phyloP scores from a whole-genome alignment of 2,113 vertebrate genomes.

The Cichladusa arquata region DNA sequence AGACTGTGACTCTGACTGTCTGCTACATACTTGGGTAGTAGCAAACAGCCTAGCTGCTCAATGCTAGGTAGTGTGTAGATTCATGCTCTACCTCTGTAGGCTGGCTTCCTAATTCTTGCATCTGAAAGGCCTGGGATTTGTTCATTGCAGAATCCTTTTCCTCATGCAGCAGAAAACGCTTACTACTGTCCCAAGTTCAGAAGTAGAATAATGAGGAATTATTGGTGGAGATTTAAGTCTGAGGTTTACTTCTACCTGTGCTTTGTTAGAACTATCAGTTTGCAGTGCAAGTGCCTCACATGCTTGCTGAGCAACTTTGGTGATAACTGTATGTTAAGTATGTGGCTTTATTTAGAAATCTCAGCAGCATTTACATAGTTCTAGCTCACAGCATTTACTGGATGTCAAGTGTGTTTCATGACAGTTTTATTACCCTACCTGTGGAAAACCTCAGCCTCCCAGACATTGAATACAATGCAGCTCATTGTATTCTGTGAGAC shows the following conservation, averaged over 20 bases:
- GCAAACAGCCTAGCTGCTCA: not conserved
- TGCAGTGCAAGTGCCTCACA: not conserved
- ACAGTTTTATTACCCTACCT: constrained; percentile 24
- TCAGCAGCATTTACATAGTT: constrained; percentile 7
- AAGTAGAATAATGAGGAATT: not conserved
- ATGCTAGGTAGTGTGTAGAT: too few species aligned
- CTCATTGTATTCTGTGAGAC: not conserved
- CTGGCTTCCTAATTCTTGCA: not conserved
- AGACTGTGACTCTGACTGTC: not conserved
- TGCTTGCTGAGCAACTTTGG: not conserved
- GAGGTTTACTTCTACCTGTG: not conserved
- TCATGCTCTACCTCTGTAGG: not conserved
- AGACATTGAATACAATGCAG: not conserved
- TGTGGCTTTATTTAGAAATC: not conserved
- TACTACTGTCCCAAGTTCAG: not conserved
- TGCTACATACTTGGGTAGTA: fast-evolving
- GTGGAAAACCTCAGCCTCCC: not conserved
- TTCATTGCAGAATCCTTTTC: not conserved
- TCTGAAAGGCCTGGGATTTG: not conserved
- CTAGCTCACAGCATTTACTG: not conserved
- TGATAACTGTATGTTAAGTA: not conserved
- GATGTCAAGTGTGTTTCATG: not conserved
- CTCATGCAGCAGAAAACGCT: not conserved
- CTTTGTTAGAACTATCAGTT: not conserved
- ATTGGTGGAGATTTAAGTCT: not conserved